phyloP scores from a whole-genome alignment of 2,113 vertebrate species.

The Peromyscus californicus region DNA sequence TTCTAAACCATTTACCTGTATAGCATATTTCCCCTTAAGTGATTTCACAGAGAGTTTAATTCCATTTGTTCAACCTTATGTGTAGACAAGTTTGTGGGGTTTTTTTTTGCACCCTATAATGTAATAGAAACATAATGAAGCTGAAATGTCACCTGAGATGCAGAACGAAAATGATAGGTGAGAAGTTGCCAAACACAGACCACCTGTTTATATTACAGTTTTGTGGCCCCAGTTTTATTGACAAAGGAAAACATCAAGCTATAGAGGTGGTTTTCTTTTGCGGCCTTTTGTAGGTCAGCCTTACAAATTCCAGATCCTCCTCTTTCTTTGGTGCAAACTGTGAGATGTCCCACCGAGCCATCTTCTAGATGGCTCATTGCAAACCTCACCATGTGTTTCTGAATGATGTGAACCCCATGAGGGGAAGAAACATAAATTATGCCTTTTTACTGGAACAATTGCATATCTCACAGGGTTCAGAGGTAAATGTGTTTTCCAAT shows the following conservation, averaged over 20 bases:
- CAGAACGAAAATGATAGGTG: constrained; percentile 27
- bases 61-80: constrained; percentile 20
- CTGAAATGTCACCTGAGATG: background rate
- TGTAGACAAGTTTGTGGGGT: background rate
- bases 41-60: background rate
- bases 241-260: constrained; percentile 54
- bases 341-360: constrained; percentile 56
- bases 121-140: background rate
- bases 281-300: constrained; percentile 17
- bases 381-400: constrained; percentile 65
- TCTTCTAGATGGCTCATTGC: constrained; percentile 63
- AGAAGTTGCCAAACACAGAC: constrained; percentile 6
- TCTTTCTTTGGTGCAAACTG: constrained; percentile 55
- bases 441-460: constrained; percentile 60
- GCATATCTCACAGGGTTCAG: constrained; percentile 12
- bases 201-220: background rate
- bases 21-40: background rate
- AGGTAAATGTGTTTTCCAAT: constrained; percentile 47
- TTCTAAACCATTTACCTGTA: background rate
- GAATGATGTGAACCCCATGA: constrained; percentile 65
- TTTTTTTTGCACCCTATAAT: background rate
- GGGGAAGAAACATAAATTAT: constrained; percentile 65
- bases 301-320: constrained; percentile 47
- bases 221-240: background rate
- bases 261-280: constrained; percentile 3